Percentiles rank a stretch among this genome's conserved stretches.
These are phyloP conservation scores for Trichomalopsis sarcophagae DNA, from an alignment of 1,140 invertebrate species.

Conservation along the genomic window DNA sequence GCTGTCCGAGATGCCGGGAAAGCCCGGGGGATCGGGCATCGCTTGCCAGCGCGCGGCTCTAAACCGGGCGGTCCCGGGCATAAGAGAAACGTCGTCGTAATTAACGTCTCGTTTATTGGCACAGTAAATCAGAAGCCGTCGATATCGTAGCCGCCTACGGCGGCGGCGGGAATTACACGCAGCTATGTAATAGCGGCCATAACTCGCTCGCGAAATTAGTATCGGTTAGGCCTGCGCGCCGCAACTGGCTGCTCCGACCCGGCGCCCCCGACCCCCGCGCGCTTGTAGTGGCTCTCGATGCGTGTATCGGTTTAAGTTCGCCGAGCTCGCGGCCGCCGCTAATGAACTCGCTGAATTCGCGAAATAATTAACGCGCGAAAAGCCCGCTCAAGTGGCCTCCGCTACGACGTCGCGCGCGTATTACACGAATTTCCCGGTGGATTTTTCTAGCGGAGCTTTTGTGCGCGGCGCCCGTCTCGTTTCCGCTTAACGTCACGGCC, in stretches of 20 bases:
- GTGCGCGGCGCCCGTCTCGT: neutral
- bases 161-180: constrained; percentile 51
- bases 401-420: neutral
- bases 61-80: constrained; percentile 27
- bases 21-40: neutral
- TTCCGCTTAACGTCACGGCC: neutral
- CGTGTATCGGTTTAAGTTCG: constrained; percentile 42
- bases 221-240: constrained; percentile 60
- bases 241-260: neutral
- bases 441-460: constrained; percentile 13
- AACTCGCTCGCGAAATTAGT: constrained; percentile 68
- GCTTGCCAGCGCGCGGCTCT: neutral
- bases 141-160: constrained; percentile 55
- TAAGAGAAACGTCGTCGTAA: constrained; percentile 52
- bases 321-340: neutral
- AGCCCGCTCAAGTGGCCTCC: neutral
- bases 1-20: too few species aligned
- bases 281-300: neutral
- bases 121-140: constrained; percentile 66
- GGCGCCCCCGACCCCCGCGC: neutral
- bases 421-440: constrained; percentile 10
- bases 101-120: constrained; percentile 60
- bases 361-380: constrained; percentile 46
- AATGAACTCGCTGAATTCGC: constrained; percentile 48
- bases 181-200: constrained; percentile 63